phyloP scores from a whole-genome alignment of 2,113 vertebrate species.

The Camelus dromedarius region DNA sequence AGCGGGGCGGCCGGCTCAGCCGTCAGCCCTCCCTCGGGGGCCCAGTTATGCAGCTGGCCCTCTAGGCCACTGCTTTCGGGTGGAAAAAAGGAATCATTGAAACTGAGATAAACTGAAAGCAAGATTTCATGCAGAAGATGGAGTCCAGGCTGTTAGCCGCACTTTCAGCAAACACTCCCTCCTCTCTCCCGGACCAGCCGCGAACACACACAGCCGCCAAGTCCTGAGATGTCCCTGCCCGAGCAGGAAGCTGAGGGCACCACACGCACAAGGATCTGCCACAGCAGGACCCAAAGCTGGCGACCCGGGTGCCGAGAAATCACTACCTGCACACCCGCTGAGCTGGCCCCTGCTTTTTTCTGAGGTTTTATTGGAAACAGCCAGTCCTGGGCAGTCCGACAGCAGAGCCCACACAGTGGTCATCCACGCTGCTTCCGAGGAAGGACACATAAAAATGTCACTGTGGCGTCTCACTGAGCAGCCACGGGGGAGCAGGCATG shows the following conservation, averaged over 20 bases:
- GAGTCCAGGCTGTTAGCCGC: not conserved
- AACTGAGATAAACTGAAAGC: not conserved
- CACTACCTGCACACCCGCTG: not conserved
- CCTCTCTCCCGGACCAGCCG: not conserved
- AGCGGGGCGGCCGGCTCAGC: not conserved
- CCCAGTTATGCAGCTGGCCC: not conserved
- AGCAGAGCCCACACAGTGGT: not conserved
- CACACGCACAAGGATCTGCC: not conserved
- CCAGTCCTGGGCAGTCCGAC: not conserved
- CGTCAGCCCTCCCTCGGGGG: not conserved
- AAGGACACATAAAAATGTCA: not conserved
- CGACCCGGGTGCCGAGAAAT: not conserved
- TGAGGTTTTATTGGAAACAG: not conserved
- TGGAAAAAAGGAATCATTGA: not conserved
- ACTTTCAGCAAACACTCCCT: not conserved
- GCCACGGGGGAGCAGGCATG: not conserved
- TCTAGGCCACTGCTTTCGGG: not conserved
- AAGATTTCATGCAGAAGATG: not conserved
- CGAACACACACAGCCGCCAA: not conserved
- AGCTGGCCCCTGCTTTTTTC: not conserved
- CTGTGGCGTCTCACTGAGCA: not conserved
- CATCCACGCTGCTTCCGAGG: constrained; percentile 41
- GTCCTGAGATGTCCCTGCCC: not conserved
- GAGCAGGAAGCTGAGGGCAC: not conserved
- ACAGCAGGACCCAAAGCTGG: not conserved